These are phyloP conservation scores for Zelleria hepariella DNA, from an alignment of 2,888 invertebrate species.

Conservation along the genomic window DNA sequence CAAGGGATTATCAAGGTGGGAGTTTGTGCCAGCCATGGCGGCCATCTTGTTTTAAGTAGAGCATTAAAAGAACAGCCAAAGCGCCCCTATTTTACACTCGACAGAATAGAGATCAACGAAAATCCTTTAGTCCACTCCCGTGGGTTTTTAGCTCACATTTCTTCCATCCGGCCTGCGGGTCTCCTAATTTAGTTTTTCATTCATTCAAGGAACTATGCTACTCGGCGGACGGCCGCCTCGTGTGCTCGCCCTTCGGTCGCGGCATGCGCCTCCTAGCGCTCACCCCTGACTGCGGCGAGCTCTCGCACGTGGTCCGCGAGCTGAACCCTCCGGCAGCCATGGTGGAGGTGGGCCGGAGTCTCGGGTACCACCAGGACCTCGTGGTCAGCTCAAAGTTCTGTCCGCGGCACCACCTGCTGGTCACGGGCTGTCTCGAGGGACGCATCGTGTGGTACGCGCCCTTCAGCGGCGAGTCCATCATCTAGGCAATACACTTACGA, in stretches of 20 bases:
- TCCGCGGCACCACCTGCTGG: conserved; percentile 87
- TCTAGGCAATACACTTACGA: no score
- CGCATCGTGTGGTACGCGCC: conserved; percentile 94
- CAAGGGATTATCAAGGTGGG: background rate
- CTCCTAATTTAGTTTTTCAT: no score
- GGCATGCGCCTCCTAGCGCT: conserved; percentile 90
- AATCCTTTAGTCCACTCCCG: no score
- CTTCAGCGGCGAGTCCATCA: conserved; percentile 50
- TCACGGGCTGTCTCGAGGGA: conserved; percentile 91
- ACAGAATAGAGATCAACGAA: no score
- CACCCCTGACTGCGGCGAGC: conserved; percentile 81
- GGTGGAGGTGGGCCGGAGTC: conserved; percentile 72
- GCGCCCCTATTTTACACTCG: no score
- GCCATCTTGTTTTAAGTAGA: no score
- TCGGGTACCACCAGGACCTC: conserved; percentile 82
- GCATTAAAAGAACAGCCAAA: no score
- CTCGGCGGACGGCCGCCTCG: conserved; percentile 89
- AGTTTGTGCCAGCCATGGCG: no score
- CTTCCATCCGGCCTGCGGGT: no score
- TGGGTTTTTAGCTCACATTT: no score
- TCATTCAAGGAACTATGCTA: conserved; percentile 81
- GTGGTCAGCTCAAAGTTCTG: conserved; percentile 93
- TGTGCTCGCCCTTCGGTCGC: conserved; percentile 91
- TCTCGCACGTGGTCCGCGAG: conserved; percentile 73
- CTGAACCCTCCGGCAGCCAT: conserved; percentile 26